Evolutionary conservation across 2,797 vertebrate genomes (phyloP), one percentile per base, ranked within the genome.

Genomic region (Knipowitschia caucasica): DNA sequence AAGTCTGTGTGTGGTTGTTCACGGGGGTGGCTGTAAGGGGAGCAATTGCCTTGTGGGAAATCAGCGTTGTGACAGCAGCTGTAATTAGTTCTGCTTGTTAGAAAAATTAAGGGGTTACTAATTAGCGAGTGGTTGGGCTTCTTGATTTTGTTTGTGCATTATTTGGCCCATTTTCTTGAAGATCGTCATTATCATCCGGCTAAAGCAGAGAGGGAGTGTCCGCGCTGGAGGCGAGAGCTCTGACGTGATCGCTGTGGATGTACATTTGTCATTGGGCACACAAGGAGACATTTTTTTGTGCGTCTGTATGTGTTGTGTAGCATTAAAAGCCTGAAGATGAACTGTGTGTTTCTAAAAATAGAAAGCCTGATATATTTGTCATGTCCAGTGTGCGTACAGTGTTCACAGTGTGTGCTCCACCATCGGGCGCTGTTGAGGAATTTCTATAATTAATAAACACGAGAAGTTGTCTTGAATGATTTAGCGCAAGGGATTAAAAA

Each of bases 51-150:
- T 84, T 81, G 78, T 78, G 88, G 86, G 84, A 85, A 87, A 89
- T 88, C 83, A 90, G 75, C 60, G 38, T 73, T 21, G 54, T 86
- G 87, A 80, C 86, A 88, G 85, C 82, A 87, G 81, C 81, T 83
- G 82, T 89, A 90, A 91, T 91, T 90, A 89, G 88, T 89, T 91
- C 85, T 88, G 86, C 90, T 89, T 88, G 83, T 89, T 88, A 82
- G 84, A 85, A 82, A 89, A 90, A 89, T 86, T 67, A 82, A 88
- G 85, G 88, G 88, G 83, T 86, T 86, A 81, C 86, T 91, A 90
- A 90, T 92, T 89, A 91, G 82, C 80, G 61, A 86, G 83, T 78
- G 78, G 81, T 71, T 81, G 72, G 75, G 75, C 80, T 87, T 73
- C 77, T 86, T 77, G 82, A 83, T 84, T 86, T 52, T 87, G 79